A percentile compares a stretch with the other conserved stretches of the same genome.
These are phyloP conservation scores for Leptoteleia sp. DNA, from an alignment of 1,140 invertebrate species.

Conservation along the genomic window DNA sequence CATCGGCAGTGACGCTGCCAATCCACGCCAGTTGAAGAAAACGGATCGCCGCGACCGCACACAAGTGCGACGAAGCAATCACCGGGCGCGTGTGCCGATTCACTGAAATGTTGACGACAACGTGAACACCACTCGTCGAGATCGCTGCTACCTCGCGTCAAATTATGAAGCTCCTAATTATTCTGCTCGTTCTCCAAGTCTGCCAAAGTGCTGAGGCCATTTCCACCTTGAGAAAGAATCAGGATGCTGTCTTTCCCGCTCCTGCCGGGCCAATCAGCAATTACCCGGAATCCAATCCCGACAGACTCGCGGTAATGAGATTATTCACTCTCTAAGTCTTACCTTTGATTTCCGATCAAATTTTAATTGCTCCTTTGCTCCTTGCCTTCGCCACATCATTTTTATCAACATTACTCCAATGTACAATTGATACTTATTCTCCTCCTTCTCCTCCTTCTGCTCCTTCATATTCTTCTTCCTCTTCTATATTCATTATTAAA, in stretches of 20 bases:
- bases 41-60: constrained; percentile 28
- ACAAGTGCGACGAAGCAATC: background rate
- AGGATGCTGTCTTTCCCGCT: constrained; percentile 28
- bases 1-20: no score
- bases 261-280: background rate
- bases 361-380: no score
- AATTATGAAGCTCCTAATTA: constrained; percentile 12
- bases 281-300: background rate
- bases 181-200: background rate
- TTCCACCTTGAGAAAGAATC: background rate
- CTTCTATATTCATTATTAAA: no score
- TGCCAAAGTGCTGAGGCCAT: background rate
- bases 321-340: no score
- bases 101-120: constrained; percentile 33
- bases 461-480: no score
- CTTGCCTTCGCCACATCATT: no score
- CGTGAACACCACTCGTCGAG: background rate
- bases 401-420: no score
- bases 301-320: constrained; percentile 36
- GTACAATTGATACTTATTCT: no score
- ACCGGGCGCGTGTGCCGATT: constrained; percentile 24
- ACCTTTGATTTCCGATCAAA: no score
- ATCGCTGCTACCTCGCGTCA: background rate
- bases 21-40: constrained; percentile 31
- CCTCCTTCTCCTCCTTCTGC: no score